Evolutionary conservation across 92 coral and sea anemone species (phyloP), one percentile per base, ranked within the genome.

Genomic region (Parazoanthus swiftii): DNA sequence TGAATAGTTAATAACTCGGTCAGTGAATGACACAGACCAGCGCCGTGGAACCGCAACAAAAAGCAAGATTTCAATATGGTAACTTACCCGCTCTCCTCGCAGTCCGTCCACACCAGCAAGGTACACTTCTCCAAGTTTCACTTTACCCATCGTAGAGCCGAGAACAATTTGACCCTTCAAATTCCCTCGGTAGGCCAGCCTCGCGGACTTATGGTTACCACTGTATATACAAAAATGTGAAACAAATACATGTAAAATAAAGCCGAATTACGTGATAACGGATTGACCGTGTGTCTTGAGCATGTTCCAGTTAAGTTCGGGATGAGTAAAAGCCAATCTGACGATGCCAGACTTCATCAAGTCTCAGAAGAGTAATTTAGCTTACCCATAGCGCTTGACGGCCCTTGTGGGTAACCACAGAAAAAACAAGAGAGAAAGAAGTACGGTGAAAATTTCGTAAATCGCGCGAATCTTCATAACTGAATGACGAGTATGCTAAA

Each of bases 391-490:
- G 36, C 87, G 87, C 68, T 84, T 84, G 44, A 29, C 33, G 44
- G 87, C 87, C 66, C 43, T 84, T 71, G 77, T 51, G 79, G 87
- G 87, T 70, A 84, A 84, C 87, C 87, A 84, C 87, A 84, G 77
- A 68, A 71, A 36, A 68, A 70, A 50, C 39, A 84, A 35, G 18
- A 70, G 16, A 25, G 42, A 84, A 50, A 84, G 3, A 0, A 84
- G 46, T 44, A 84, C 77, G 59, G 67, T 84, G 77, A 48, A 29
- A 84, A 46, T 43, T 84, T 84, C 39, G 87, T 84, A 84, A 84
- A 84, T 84, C 87, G 87, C 79, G 87, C 87, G 87, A 84, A 84
- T 70, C 87, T 50, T 71, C 87, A 84, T 84, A 84, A 29, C 68
- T 84, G 87, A 84, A 84, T 71, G 87, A 84, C 79, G 87, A 84